Evolutionary conservation across 2,888 invertebrate genomes (phyloP), one percentile per base, ranked within the genome.

Genomic region (Eremobia ochroleuca): DNA sequence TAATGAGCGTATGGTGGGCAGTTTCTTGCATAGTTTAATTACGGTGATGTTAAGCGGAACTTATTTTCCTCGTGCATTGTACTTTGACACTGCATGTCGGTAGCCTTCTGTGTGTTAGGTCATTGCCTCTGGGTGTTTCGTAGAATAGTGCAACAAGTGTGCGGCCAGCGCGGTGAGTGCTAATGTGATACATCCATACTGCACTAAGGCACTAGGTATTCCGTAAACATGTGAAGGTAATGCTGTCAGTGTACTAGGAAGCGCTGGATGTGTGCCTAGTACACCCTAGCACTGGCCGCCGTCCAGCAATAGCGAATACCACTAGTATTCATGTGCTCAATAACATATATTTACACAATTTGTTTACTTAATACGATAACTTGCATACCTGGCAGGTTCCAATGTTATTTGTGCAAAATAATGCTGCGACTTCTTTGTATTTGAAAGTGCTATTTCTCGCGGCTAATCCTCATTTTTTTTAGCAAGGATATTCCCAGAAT

Each of bases 161-260:
- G 73, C 86, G 87, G 81, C 80, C 73, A 76, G 82, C 74, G 80
- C 79, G 79, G 70, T 67, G 64, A 81, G 82, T 85, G 85, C 66
- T 78, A 65, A 80, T 83, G 85, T 83, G 82, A 87, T 88, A 82
- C 81, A 87, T 88, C 87, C 85, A 81, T 85, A 85, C 89, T 85
- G 90, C 91, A 92, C 87, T 90, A 88, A 92, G 90, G 89, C 89
- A 92, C 89, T 92, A 92, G 90, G 89, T 91, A 93, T 92, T 91
- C 88, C 83, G 89, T 87, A 89, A 90, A 89, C 87, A 92, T 86
- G 86, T 90, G 91, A 91, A 94, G 92, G 91, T 93, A 92, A 94
- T 92, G 89, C 90, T 91, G 91, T 91, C 91, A 91, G 89, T 94
- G 89, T 94, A 95, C 94, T 88, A 95, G 96, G 96, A 96, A 96